Evolutionary conservation across 2,888 invertebrate genomes (phyloP).

Genomic region (Trachelus tabidus): DNA sequence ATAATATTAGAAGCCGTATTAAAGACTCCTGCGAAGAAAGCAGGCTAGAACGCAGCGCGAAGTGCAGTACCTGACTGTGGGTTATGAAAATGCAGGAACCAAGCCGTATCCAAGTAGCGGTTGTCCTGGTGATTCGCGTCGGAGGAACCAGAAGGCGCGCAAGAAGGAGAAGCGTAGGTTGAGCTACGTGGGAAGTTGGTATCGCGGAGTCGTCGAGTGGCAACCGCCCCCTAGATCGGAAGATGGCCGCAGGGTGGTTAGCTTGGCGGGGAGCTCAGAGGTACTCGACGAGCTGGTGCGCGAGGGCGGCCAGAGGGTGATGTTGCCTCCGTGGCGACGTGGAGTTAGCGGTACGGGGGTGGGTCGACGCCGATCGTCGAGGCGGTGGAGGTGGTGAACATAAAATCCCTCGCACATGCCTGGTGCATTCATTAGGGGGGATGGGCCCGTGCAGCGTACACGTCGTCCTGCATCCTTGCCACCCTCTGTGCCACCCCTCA

Average conservation of each 20-base stretch:
- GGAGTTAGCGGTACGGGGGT: conserved; percentile 34
- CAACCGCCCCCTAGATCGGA: conserved; percentile 13
- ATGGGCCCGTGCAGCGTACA: conserved; percentile 62
- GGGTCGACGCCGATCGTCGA: conserved; percentile 30
- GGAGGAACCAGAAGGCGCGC: conserved; percentile 34
- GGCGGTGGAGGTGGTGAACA: conserved; percentile 54
- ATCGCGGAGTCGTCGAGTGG: conserved; percentile 35
- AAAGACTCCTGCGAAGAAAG: neutral
- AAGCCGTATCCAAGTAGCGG: neutral
- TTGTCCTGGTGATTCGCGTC: neutral
- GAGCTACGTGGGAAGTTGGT: conserved; percentile 30
- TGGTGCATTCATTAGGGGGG: conserved; percentile 65
- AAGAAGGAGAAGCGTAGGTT: conserved; percentile 35
- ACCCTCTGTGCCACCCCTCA: conserved; percentile 46
- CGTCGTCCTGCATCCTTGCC: conserved; percentile 55
- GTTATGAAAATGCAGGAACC: neutral
- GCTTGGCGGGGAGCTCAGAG: conserved; percentile 57
- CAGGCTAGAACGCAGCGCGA: neutral
- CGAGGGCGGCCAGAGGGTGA: conserved; percentile 65
- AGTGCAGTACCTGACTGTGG: neutral
- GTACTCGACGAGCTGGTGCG: conserved; percentile 66
- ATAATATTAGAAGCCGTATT: neutral
- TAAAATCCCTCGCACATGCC: conserved; percentile 66
- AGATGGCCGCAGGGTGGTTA: conserved; percentile 45
- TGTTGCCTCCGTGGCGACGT: conserved; percentile 63